phyloP scores from a whole-genome alignment of 2,113 vertebrate genomes.

The Parus major region DNA sequence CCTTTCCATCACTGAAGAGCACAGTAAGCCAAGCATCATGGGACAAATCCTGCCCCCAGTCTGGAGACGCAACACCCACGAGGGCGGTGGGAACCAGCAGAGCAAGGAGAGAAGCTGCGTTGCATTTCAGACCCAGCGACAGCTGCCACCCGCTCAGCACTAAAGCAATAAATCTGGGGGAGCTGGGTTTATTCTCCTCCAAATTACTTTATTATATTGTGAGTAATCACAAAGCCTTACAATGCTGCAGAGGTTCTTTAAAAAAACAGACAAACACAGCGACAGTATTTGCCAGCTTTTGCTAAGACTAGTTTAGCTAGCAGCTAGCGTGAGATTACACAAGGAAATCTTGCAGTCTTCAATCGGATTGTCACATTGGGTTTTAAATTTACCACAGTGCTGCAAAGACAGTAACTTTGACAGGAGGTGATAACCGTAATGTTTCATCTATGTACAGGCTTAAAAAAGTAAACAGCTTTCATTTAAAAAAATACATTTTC shows the following conservation, averaged over 20 bases:
- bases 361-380: background rate
- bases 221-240: slow-evolving; percentile 48
- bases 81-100: background rate
- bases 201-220: slow-evolving; percentile 54
- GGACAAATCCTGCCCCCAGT: background rate
- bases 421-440: background rate
- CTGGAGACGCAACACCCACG: background rate
- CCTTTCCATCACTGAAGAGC: background rate
- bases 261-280: background rate
- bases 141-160: background rate
- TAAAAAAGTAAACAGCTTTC: slow-evolving; percentile 34
- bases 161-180: background rate
- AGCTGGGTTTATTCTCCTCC: slow-evolving; percentile 27
- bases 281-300: background rate
- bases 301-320: background rate
- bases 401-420: background rate
- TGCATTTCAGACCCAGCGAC: background rate
- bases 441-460: background rate
- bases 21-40: background rate
- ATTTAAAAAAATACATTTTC: background rate
- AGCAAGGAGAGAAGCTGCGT: background rate
- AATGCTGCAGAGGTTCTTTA: slow-evolving; percentile 23
- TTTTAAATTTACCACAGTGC: slow-evolving; percentile 22
- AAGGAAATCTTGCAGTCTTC: slow-evolving; percentile 36
- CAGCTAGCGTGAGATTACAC: background rate